phyloP scores from a whole-genome alignment of 2,113 vertebrate genomes.

The Blennius ocellaris region DNA sequence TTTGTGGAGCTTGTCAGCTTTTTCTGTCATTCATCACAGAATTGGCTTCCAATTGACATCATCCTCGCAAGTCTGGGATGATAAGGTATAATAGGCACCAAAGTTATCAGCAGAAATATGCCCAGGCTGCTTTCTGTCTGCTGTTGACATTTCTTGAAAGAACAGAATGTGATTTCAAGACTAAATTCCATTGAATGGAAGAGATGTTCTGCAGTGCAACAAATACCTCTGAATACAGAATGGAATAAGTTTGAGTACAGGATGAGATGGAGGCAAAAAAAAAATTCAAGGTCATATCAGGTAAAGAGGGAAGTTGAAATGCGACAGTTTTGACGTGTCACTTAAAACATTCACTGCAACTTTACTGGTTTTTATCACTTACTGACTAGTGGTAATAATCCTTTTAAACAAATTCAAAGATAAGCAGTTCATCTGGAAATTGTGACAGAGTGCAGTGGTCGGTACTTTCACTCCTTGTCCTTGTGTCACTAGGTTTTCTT shows the following conservation, averaged over 20 bases:
- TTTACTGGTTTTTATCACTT: no score
- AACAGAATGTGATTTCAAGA: not conserved
- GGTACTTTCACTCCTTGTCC: no score
- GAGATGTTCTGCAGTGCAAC: conserved; percentile 16
- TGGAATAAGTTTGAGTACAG: not conserved
- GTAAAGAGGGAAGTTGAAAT: no score
- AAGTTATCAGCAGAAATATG: not conserved
- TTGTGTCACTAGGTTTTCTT: no score
- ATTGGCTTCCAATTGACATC: not conserved
- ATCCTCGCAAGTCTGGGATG: no score
- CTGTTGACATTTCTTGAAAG: not conserved
- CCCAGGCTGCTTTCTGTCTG: not conserved
- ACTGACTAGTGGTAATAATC: no score
- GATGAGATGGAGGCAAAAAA: conserved; percentile 26
- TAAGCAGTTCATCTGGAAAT: no score
- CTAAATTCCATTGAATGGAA: not conserved
- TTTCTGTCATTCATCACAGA: not conserved
- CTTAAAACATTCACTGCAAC: no score
- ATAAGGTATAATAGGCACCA: not conserved
- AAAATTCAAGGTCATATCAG: no score
- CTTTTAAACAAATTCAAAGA: no score
- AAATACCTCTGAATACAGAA: conserved; percentile 10
- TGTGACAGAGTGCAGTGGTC: no score
- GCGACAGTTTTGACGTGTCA: no score
- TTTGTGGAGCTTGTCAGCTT: not conserved